These are phyloP conservation scores for Salvelinus fontinalis DNA, from an alignment of 2,113 vertebrate species.

Conservation along the genomic window DNA sequence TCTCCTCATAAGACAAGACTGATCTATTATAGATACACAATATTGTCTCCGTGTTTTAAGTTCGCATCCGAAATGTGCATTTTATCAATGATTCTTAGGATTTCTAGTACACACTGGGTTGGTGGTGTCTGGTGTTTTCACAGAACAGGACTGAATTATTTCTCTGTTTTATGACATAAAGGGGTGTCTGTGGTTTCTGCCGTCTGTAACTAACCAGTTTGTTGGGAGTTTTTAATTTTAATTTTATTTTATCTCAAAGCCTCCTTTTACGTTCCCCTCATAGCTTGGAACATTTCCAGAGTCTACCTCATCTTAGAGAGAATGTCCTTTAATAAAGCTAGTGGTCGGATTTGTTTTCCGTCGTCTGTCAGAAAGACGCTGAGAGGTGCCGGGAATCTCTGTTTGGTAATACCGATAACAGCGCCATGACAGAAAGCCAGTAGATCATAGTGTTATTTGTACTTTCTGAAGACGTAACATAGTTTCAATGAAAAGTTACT, in stretches of 20 bases:
- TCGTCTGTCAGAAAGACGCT: no score
- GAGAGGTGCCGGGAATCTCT: no score
- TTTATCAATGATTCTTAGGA: conserved; percentile 19
- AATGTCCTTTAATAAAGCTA: no score
- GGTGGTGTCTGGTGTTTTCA: background rate
- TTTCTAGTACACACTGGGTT: no score
- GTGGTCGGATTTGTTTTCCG: no score
- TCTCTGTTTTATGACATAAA: conserved; percentile 4
- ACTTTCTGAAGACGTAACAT: no score
- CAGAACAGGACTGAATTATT: background rate
- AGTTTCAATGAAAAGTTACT: no score
- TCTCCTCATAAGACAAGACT: background rate
- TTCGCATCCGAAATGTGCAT: conserved; percentile 12
- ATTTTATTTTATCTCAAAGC: background rate
- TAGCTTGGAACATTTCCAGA: background rate
- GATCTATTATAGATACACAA: background rate
- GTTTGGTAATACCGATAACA: no score
- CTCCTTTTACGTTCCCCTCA: conserved; percentile 2
- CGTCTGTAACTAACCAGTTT: background rate
- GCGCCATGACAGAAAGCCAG: no score
- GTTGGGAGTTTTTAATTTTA: background rate
- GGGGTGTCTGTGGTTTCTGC: background rate
- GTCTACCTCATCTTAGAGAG: background rate
- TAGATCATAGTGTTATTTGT: no score
- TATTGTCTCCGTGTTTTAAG: background rate